Base-by-base conservation (phyloP, 2,888 invertebrate genomes). In the Mythimna lalbum region DNA sequence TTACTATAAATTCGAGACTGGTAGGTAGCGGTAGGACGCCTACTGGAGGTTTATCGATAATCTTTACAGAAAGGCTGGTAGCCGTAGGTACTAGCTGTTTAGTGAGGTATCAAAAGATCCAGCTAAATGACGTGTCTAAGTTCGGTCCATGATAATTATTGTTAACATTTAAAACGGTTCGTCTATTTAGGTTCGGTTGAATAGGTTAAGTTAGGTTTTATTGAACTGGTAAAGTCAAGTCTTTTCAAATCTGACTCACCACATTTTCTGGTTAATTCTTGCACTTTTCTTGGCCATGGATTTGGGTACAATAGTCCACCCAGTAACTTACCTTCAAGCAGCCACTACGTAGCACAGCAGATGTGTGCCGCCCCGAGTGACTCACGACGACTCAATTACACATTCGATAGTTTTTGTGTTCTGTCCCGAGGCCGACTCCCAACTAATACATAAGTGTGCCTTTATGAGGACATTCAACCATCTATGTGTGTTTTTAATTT, bases 381-480 rank as follows among this genome's bases (percentile, higher is more conserved):
- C 91, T 95, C 95, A 95, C 93, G 90, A 95, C 93, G 94, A 93
- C 95, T 95, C 95, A 94, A 95, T 95, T 95, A 95, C 95, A 94
- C 91, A 94, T 95, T 95, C 94, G 94, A 95, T 92, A 93, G 94
- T 94, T 95, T 93, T 93, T 92, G 93, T 93, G 90, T 77, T 78
- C 87, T 82, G 83, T 86, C 85, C 81, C 81, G 63, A 63, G 85
- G 84, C 81, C 81, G 63, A 63, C 59, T 86, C 85, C 61, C 80
- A 55, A n/a, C n/a, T n/a, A n/a, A 80, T 80, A 81, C 65, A 73
- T 66, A 71, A 77, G 64, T 71, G 63, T 52, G 80, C 65, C 68
- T 88, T 88, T 88, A 88, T 85, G 87, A 81, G 89, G 84, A 78
- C 88, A 73, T 89, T 88, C 88, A 88, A 89, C 90, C 74, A 77